Conservation (phyloP, 2,888 invertebrate genomes). For the Oeneis ivallda region DNA sequence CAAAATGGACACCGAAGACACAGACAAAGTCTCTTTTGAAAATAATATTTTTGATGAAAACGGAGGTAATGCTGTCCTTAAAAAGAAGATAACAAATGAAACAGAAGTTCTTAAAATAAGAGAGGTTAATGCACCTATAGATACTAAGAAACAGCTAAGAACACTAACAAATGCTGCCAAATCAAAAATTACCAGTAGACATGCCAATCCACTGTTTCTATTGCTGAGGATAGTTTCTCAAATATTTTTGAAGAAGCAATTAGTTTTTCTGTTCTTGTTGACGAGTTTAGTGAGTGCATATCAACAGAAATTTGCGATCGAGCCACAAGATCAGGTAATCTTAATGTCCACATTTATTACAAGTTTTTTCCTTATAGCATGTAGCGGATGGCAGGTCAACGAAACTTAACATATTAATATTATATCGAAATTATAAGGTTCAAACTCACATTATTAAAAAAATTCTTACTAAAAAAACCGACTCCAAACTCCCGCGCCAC, state of each 20-base stretch:
- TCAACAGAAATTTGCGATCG: slow-evolving; percentile 74
- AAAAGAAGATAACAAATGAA: slow-evolving; percentile 17
- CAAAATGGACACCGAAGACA: slow-evolving; percentile 31
- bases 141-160: slow-evolving; percentile 16
- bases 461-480: too few species aligned
- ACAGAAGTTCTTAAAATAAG: not conserved
- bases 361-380: too few species aligned
- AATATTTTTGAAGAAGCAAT: slow-evolving; percentile 48
- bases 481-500: too few species aligned
- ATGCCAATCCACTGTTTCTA: slow-evolving; percentile 68
- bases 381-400: too few species aligned
- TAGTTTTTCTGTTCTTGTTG: slow-evolving; percentile 52
- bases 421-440: too few species aligned
- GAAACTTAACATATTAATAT: too few species aligned
- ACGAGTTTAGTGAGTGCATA: slow-evolving; percentile 55
- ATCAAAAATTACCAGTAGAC: slow-evolving; percentile 62
- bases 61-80: not conserved
- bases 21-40: slow-evolving; percentile 17
- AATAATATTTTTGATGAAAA: slow-evolving; percentile 19
- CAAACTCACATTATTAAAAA: too few species aligned
- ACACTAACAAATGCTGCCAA: slow-evolving; percentile 53
- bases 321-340: slow-evolving; percentile 75
- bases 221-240: slow-evolving; percentile 61
- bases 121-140: slow-evolving; percentile 6
- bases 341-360: slow-evolving; percentile 5